phyloP scores from a whole-genome alignment of 2,113 vertebrate species.

The Gopherus flavomarginatus region DNA sequence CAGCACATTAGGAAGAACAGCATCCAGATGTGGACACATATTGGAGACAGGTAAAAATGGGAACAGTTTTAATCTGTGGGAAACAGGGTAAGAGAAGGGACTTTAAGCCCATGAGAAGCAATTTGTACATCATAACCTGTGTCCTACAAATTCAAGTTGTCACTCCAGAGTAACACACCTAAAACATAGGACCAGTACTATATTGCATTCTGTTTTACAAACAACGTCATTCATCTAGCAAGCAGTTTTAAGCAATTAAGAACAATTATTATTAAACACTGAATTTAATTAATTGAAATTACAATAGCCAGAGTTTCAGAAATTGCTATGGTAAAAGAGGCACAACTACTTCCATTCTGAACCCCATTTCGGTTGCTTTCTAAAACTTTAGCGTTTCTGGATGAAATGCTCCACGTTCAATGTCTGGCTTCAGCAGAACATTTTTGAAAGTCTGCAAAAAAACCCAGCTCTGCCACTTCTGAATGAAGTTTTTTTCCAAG shows the following conservation, averaged over 20 bases:
- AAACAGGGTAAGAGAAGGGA: not conserved
- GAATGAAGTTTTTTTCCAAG: not conserved
- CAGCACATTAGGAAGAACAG: not conserved
- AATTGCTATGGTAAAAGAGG: not conserved
- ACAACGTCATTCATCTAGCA: not conserved
- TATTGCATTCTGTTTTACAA: not conserved
- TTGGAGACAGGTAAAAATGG: not conserved
- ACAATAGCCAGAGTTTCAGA: not conserved
- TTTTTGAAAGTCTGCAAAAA: not conserved
- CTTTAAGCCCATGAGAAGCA: rapidly evolving
- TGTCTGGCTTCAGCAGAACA: not conserved
- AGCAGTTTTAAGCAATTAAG: not conserved
- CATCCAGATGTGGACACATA: not conserved
- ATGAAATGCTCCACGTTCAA: not conserved
- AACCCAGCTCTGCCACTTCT: not conserved
- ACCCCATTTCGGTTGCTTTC: not conserved
- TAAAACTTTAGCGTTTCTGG: not conserved
- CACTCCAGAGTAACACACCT: not conserved
- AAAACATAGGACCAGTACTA: not conserved
- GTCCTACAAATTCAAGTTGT: not conserved
- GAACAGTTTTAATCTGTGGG: not conserved
- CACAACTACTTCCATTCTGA: not conserved
- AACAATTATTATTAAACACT: not conserved
- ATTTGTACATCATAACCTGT: not conserved
- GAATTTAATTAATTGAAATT: not conserved